A percentile compares a stretch with the other conserved stretches of the same genome.
Evolutionary conservation across 1,140 invertebrate genomes (phyloP).

Genomic region (Venturia canescens): DNA sequence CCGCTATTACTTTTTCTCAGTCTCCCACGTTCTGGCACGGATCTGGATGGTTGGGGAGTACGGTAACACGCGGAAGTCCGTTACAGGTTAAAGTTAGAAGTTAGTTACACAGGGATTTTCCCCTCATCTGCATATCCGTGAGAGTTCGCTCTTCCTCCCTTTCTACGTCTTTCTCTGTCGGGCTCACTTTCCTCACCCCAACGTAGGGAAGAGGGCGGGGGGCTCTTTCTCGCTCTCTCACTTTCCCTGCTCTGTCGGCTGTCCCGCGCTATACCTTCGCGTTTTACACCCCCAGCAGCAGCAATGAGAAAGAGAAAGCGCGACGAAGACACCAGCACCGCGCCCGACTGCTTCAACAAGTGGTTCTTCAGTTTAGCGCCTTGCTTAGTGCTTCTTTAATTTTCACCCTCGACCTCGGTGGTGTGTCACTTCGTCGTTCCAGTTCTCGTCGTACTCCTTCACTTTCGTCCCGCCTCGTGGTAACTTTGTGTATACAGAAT

Average conservation of each 20-base stretch:
- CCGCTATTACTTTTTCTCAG: background rate
- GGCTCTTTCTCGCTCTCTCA: slow-evolving; percentile 49
- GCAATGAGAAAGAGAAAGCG: slow-evolving; percentile 30
- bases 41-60: slow-evolving; percentile 26
- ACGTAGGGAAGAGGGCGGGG: too few relatives aligned
- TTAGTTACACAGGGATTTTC: slow-evolving; percentile 73
- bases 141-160: slow-evolving; percentile 55
- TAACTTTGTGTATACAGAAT: too few relatives aligned
- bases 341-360: slow-evolving; percentile 71
- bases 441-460: slow-evolving; percentile 24
- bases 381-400: slow-evolving; percentile 76
- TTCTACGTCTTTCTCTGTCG: slow-evolving; percentile 39
- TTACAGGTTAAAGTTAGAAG: slow-evolving; percentile 69
- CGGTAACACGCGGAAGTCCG: slow-evolving; percentile 47
- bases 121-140: slow-evolving; percentile 75
- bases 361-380: slow-evolving; percentile 76
- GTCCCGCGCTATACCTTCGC: slow-evolving; percentile 25
- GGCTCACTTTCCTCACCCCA: slow-evolving; percentile 5
- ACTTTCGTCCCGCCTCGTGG: slow-evolving; percentile 21
- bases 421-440: slow-evolving; percentile 12
- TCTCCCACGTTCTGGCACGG: background rate
- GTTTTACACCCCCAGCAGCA: slow-evolving; percentile 45
- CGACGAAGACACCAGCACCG: slow-evolving; percentile 36
- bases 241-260: slow-evolving; percentile 26
- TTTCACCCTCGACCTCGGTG: slow-evolving; percentile 62